These are phyloP conservation scores for Hiodon tergisus DNA, from an alignment of 2,113 vertebrate genomes.

Conservation along the genomic window DNA sequence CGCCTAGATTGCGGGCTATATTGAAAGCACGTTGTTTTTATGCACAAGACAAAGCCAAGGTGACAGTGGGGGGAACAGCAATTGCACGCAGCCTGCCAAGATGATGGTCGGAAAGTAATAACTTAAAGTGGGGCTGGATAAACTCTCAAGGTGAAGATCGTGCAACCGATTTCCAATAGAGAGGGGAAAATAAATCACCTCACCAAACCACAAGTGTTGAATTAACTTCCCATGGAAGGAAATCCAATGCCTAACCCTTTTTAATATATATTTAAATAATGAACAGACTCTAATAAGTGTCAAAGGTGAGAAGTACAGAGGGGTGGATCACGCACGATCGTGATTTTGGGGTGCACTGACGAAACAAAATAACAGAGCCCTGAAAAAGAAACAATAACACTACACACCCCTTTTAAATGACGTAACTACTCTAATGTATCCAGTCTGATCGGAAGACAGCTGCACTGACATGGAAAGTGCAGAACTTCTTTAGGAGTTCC, in stretches of 20 bases:
- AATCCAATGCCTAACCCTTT: too few relatives aligned
- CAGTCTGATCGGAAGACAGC: not conserved
- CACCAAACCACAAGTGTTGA: too few relatives aligned
- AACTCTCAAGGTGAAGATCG: too few relatives aligned
- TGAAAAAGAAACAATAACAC: too few relatives aligned
- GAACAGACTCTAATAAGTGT: too few relatives aligned
- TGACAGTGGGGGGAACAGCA: not conserved
- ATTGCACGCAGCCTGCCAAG: not conserved
- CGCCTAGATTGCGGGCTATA: slow-evolving; percentile 10
- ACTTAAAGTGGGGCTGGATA: not conserved
- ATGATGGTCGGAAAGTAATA: not conserved
- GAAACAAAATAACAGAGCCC: not conserved
- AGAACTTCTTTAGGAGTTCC: not conserved
- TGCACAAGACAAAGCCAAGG: not conserved
- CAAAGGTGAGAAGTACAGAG: too few relatives aligned
- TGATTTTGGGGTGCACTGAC: not conserved
- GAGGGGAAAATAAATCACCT: too few relatives aligned
- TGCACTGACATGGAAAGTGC: not conserved
- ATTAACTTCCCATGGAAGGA: too few relatives aligned
- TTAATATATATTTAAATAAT: too few relatives aligned
- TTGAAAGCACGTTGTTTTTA: slow-evolving; percentile 4
- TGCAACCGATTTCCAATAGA: too few relatives aligned
- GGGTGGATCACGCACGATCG: too few relatives aligned
- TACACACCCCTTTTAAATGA: not conserved
- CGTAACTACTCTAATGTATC: too few relatives aligned